Evolutionary conservation across 2,888 invertebrate species (phyloP).

Genomic region (Hydriomena furcata): DNA sequence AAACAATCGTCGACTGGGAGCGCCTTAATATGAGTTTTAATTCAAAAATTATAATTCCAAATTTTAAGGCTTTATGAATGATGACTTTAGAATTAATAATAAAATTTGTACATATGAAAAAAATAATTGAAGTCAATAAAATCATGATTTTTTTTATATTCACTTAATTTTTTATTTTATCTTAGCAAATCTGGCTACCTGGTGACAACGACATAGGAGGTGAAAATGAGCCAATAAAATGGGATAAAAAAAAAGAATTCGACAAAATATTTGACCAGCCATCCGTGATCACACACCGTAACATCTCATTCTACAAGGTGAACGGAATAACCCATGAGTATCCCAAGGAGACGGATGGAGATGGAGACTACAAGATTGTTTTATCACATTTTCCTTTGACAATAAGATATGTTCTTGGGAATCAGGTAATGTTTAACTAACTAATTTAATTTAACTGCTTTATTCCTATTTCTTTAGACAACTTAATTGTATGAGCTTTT

Average conservation of each 20-base stretch:
- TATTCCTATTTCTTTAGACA: no score
- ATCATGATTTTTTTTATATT: no score
- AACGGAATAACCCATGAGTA: constrained; percentile 87
- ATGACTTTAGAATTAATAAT: no score
- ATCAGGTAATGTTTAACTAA: constrained; percentile 68
- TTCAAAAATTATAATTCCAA: no score
- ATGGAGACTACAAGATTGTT: constrained; percentile 84
- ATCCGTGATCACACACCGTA: constrained; percentile 83
- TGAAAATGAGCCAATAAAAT: constrained; percentile 89
- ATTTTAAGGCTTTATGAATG: no score
- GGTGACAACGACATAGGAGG: constrained; percentile 99
- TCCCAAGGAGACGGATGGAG: constrained; percentile 69
- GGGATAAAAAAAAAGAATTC: constrained; percentile 88
- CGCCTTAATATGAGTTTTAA: no score
- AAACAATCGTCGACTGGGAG: no score
- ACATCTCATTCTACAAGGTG: constrained; percentile 89
- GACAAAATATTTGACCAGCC: constrained; percentile 89
- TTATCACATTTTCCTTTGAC: constrained; percentile 89
- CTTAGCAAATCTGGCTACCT: constrained; percentile 92
- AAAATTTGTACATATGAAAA: no score
- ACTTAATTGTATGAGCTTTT: no score
- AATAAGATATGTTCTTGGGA: constrained; percentile 56
- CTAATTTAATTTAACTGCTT: background rate
- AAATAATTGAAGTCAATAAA: no score
- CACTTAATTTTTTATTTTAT: background rate